Percentiles rank a stretch among this genome's conserved stretches.
Conservation (phyloP, 2,113 vertebrate species). For the Strigops habroptila region DNA sequence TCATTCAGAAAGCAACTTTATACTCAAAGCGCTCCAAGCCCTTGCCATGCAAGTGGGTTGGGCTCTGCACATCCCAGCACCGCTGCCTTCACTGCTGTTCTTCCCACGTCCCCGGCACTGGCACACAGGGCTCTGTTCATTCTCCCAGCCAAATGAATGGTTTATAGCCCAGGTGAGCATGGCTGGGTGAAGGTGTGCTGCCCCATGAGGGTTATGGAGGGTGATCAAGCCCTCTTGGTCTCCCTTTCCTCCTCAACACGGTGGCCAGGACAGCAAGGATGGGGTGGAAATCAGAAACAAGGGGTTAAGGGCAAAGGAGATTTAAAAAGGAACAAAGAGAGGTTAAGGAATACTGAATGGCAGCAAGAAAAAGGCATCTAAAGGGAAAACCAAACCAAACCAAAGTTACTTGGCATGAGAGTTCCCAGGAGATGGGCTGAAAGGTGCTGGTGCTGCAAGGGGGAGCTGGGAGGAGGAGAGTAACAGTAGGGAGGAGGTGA, state of each 20-base stretch:
- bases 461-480: not conserved
- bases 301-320: not conserved
- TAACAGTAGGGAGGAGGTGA: not conserved
- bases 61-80: not conserved
- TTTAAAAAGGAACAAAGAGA: not conserved
- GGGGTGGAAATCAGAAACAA: not conserved
- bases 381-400: not conserved
- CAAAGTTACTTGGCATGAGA: not conserved
- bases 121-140: fast-evolving
- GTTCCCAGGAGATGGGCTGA: not conserved
- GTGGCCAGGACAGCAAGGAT: not conserved
- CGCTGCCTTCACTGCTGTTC: not conserved
- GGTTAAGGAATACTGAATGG: not conserved
- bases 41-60: not conserved
- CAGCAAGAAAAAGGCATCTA: not conserved
- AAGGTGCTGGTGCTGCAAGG: not conserved
- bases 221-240: not conserved
- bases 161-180: fast-evolving
- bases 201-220: not conserved
- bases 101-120: not conserved
- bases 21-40: not conserved
- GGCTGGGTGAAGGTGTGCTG: not conserved
- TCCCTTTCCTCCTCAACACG: not conserved
- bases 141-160: not conserved
- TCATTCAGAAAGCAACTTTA: not conserved